phyloP scores from a whole-genome alignment of 2,113 vertebrate genomes.

The Ammodytes dubius region DNA sequence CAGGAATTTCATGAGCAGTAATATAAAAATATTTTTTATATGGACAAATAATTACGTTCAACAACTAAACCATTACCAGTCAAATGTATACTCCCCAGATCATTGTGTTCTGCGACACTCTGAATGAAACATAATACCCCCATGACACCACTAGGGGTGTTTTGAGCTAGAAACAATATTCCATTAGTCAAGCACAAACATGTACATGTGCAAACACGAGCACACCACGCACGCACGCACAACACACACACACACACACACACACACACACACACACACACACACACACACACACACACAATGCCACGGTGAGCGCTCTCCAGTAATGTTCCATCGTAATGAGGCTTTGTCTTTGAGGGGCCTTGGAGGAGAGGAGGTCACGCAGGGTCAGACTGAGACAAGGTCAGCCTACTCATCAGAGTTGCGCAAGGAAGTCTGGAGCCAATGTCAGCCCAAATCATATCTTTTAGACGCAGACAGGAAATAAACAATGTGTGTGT shows the following conservation, averaged over 20 bases:
- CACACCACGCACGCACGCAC: background rate
- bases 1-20: background rate
- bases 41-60: background rate
- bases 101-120: conserved; percentile 11
- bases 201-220: background rate
- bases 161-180: conserved; percentile 29
- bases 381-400: conserved; percentile 65
- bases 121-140: conserved; percentile 48
- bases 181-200: conserved; percentile 27
- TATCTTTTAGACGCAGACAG: conserved; percentile 74
- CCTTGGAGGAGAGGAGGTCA: conserved; percentile 68
- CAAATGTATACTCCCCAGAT: background rate
- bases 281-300: conserved; percentile 1
- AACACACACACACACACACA: background rate
- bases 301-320: conserved; percentile 39
- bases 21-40: background rate
- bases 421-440: conserved; percentile 79
- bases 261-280: conserved; percentile 4
- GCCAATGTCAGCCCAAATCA: conserved; percentile 78
- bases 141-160: conserved; percentile 47
- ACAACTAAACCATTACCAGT: conserved; percentile 19
- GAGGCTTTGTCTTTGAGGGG: conserved; percentile 71
- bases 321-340: conserved; percentile 66
- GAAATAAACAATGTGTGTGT: conserved; percentile 65
- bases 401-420: conserved; percentile 77